These are phyloP conservation scores for Rhodinocichla rosea DNA, from an alignment of 2,113 vertebrate species.

Conservation along the genomic window DNA sequence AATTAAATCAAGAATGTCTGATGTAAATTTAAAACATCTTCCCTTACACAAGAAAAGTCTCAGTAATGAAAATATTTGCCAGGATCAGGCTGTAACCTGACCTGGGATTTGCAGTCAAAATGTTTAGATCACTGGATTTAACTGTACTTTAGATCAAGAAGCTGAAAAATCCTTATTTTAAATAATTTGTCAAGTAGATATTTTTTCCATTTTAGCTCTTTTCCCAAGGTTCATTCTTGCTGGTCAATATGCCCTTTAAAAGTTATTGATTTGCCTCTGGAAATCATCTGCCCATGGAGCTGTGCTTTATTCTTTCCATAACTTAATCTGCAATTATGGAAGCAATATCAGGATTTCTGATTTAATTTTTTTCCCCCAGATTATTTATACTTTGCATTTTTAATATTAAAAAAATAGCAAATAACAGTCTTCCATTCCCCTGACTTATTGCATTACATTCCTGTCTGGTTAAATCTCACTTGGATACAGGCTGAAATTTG, in stretches of 20 bases:
- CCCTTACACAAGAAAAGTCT: not conserved
- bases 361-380: not conserved
- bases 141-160: not conserved
- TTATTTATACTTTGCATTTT: not conserved
- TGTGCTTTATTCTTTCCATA: not conserved
- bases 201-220: not conserved
- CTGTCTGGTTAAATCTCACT: not conserved
- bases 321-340: not conserved
- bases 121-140: not conserved
- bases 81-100: not conserved
- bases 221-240: not conserved
- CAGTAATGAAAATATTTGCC: not conserved
- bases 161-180: not conserved
- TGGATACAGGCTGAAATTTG: not conserved
- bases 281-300: not conserved
- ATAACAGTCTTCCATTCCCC: not conserved
- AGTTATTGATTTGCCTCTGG: not conserved
- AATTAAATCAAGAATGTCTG: not conserved
- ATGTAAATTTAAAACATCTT: not conserved
- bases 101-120: not conserved
- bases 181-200: not conserved
- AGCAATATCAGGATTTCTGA: not conserved
- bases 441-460: not conserved
- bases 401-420: not conserved
- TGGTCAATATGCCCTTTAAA: not conserved